Conservation (phyloP, 2,113 vertebrate species). For the Perca flavescens region DNA sequence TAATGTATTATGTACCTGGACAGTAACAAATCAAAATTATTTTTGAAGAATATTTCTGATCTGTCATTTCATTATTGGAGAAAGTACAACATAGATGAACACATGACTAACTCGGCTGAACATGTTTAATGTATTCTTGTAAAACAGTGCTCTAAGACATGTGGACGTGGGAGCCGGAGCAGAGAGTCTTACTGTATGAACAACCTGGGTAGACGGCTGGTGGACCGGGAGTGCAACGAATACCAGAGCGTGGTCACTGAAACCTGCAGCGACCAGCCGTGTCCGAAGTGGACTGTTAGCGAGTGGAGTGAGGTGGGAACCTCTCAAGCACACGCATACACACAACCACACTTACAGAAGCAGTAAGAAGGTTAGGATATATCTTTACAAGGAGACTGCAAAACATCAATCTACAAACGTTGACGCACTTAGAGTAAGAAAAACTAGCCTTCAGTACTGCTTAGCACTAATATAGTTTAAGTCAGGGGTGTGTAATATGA, state of each 20-base stretch:
- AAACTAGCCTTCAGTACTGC: neutral
- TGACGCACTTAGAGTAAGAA: neutral
- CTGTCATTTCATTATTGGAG: neutral
- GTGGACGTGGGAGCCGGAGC: slow-evolving; percentile 87
- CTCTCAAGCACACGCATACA: slow-evolving; percentile 1
- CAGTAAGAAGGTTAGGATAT: neutral
- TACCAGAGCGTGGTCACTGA: slow-evolving; percentile 83
- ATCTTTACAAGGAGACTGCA: neutral
- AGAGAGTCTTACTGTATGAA: slow-evolving; percentile 93
- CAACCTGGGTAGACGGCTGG: slow-evolving; percentile 89
- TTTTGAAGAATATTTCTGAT: neutral
- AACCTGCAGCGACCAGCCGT: slow-evolving; percentile 89
- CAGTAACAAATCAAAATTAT: neutral
- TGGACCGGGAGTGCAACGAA: slow-evolving; percentile 88
- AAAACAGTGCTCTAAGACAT: slow-evolving; percentile 92
- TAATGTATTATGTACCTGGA: neutral
- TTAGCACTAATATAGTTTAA: neutral
- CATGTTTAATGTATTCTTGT: neutral
- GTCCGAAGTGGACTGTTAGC: slow-evolving; percentile 90
- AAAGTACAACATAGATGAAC: neutral
- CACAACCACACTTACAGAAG: neutral
- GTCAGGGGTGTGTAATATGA: neutral
- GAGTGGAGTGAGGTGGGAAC: slow-evolving; percentile 94
- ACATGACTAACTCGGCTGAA: neutral
- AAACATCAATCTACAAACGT: neutral